Percentiles rank a stretch among this genome's conserved stretches.
These are phyloP conservation scores for Pungitius pungitius DNA, from an alignment of 2,113 vertebrate species.

Conservation along the genomic window DNA sequence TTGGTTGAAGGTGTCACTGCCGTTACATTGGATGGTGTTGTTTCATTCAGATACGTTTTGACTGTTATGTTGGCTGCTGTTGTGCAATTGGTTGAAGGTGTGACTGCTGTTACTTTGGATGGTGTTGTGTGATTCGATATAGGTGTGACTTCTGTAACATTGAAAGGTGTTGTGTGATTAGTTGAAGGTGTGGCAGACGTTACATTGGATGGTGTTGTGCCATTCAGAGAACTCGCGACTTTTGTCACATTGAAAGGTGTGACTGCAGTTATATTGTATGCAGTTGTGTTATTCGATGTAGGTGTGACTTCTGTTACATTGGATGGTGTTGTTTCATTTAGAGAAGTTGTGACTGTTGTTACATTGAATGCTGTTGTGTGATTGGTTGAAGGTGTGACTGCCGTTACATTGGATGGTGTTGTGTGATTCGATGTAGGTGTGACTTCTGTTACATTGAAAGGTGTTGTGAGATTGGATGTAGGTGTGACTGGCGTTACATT, in stretches of 20 bases:
- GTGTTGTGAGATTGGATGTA: neutral
- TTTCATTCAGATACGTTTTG: no score
- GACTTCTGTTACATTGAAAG: neutral
- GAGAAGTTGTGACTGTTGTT: neutral
- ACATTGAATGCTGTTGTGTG: neutral
- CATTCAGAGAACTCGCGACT: neutral
- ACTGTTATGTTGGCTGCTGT: no score
- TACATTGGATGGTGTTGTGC: no score
- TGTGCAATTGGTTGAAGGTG: no score
- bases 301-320: neutral
- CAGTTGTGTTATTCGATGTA: neutral
- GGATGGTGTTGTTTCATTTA: neutral
- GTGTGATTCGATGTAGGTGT: neutral
- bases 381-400: neutral
- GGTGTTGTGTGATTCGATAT: no score
- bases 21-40: neutral
- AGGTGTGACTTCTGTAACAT: no score
- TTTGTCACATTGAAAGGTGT: neutral
- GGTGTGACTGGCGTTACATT: neutral
- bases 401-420: accelerated
- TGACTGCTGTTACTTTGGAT: neutral
- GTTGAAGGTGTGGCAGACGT: neutral
- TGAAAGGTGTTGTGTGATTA: no score
- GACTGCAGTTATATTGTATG: neutral
- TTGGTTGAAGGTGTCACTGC: neutral